Base-by-base conservation (phyloP, 2,113 vertebrate species). In the Halichoerus grypus region DNA sequence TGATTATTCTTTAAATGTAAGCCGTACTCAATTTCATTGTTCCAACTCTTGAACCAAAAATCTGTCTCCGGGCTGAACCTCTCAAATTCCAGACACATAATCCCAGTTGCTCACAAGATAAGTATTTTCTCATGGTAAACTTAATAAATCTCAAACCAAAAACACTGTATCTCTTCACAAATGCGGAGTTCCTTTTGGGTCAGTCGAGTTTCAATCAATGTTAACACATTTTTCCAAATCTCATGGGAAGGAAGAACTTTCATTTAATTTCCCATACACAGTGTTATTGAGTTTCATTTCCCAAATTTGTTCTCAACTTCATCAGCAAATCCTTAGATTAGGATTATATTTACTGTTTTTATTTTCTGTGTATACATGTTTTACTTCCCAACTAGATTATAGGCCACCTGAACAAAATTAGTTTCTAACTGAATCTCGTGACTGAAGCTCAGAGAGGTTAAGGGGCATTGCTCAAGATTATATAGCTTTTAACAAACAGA, bases 351-450 rank as follows among this genome's bases (percentile, higher is more conserved):
- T n/a, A 80, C 33, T 55, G 39, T 33, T 81, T 96, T 67, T 88
- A 3, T 24, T 59, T 69, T 69, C 1, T 92, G 4, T 71, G 0
- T 69, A 8, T 31, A 26, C 1, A 12, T 39, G 42, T 61, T 31
- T 53, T 79, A 26, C 12, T 94, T 90, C 4, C 49, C 9, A 77
- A 36, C 18, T 46, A 72, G 28, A n/a, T 33, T 95, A 69, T 55
- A 87, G 88, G 10, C 7, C 16, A 88, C 15, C 31, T 84, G 10
- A 92, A 42, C 33, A 36, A 72, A 83, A 79, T 28, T 67, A n/a
- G 42, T 74, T 95, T 89, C 51, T 82, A 92, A 79, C 65, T 96
- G 88, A 88, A 59, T 86, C 12, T 71, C 13, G 14, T n/a, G 4
- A 31, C 22, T 72, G 5, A 91, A 87, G 1, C 7, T 83, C 28